phyloP scores from a whole-genome alignment of 2,888 invertebrate genomes.

The Eilema griseolum region DNA sequence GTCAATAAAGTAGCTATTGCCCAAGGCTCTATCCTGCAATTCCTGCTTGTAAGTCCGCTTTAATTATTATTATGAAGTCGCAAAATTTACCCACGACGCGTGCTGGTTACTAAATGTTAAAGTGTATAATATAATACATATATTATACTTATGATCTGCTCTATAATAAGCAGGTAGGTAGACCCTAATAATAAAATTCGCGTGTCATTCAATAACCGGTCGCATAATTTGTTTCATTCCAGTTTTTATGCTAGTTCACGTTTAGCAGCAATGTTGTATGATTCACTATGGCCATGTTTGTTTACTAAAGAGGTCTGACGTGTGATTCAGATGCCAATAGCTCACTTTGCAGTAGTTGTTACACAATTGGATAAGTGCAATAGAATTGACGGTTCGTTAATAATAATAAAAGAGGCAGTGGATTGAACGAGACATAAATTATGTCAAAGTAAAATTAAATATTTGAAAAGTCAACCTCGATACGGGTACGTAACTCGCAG shows the following conservation, averaged over 20 bases:
- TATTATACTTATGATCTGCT: neutral
- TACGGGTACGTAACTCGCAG: constrained; percentile 25
- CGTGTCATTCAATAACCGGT: constrained; percentile 10
- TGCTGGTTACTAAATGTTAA: neutral
- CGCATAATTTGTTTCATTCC: constrained; percentile 10
- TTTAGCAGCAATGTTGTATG: constrained; percentile 49
- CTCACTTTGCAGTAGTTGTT: constrained; percentile 6
- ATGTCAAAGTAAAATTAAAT: neutral
- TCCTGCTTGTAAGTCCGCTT: too few relatives aligned
- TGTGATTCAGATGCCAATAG: constrained; percentile 56
- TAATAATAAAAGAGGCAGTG: neutral
- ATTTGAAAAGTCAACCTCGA: neutral
- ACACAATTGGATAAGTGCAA: constrained; percentile 11
- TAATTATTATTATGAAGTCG: too few relatives aligned
- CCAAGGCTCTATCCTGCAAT: too few relatives aligned
- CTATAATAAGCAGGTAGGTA: neutral
- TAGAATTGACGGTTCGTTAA: neutral
- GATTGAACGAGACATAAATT: neutral
- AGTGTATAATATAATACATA: too few relatives aligned
- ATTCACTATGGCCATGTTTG: constrained; percentile 64
- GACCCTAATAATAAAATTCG: constrained; percentile 3
- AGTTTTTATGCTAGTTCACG: constrained; percentile 17
- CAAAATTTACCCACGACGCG: neutral
- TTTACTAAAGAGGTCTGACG: constrained; percentile 57
- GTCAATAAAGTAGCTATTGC: too few relatives aligned